These are phyloP conservation scores for Gadopsis marmoratus DNA, from an alignment of 2,797 vertebrate species.

Conservation along the genomic window DNA sequence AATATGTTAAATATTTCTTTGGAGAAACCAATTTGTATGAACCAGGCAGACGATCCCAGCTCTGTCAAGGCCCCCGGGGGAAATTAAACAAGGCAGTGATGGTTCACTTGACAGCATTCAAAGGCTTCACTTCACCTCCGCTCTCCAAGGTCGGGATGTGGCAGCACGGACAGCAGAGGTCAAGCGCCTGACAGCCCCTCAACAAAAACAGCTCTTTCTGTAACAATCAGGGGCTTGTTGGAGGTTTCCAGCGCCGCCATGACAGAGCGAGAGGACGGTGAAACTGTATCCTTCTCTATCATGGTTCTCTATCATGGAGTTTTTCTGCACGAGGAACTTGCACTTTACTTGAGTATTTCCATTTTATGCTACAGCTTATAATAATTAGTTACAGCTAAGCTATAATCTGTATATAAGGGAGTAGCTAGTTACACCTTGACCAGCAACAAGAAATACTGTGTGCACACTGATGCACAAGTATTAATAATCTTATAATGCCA, in stretches of 20 bases:
- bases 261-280: conserved; percentile 41
- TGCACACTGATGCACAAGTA: neutral
- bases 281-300: conserved; percentile 63
- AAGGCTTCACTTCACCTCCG: conserved; percentile 70
- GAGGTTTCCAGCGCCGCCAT: conserved; percentile 43
- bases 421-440: neutral
- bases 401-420: neutral
- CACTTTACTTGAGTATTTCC: neutral
- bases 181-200: conserved; percentile 76
- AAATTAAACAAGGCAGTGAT: conserved; percentile 63
- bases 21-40: conserved; percentile 22
- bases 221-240: conserved; percentile 82
- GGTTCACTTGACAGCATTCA: conserved; percentile 70
- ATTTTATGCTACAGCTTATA: neutral
- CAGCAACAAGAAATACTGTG: neutral
- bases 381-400: neutral
- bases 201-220: conserved; percentile 79
- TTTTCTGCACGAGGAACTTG: neutral
- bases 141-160: conserved; percentile 67
- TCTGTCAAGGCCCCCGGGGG: conserved; percentile 30
- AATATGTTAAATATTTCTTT: neutral
- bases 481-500: neutral
- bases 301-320: neutral
- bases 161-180: conserved; percentile 74
- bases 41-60: conserved; percentile 14